A percentile compares a stretch with the other conserved stretches of the same genome.
These are phyloP conservation scores for Grammatotria lemairii DNA, from an alignment of 2,113 vertebrate species.

Conservation along the genomic window DNA sequence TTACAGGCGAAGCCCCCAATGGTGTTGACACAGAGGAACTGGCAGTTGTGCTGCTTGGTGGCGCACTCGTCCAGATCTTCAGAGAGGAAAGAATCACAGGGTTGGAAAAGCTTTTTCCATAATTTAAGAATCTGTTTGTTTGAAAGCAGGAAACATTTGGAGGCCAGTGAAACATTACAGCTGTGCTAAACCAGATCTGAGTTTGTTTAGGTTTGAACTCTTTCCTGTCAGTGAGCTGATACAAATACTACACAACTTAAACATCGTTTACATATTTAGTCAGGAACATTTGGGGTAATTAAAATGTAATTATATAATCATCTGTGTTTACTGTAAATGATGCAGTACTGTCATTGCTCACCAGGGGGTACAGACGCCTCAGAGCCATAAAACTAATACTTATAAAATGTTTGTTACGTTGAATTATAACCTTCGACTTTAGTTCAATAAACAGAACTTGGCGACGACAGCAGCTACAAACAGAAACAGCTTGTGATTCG, in stretches of 20 bases:
- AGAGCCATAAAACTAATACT: background rate
- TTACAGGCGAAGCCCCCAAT: slow-evolving; percentile 88
- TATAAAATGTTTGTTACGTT: background rate
- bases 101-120: background rate
- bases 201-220: background rate
- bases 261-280: background rate
- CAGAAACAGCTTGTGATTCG: background rate
- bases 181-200: background rate
- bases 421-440: background rate
- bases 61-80: slow-evolving; percentile 91
- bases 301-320: too few relatives aligned
- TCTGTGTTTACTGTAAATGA: too few relatives aligned
- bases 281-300: background rate
- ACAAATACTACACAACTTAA: background rate
- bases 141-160: background rate
- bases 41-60: slow-evolving; percentile 93
- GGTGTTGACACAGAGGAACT: slow-evolving; percentile 92
- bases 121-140: background rate
- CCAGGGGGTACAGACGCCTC: background rate
- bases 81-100: background rate
- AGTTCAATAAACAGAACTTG: background rate
- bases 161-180: background rate
- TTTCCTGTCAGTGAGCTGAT: background rate
- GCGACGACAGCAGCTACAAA: background rate
- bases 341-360: background rate